Percentiles rank a stretch among this genome's conserved stretches.
phyloP scores from a whole-genome alignment of 2,113 vertebrate species.

The Gallinago paraguaiae region DNA sequence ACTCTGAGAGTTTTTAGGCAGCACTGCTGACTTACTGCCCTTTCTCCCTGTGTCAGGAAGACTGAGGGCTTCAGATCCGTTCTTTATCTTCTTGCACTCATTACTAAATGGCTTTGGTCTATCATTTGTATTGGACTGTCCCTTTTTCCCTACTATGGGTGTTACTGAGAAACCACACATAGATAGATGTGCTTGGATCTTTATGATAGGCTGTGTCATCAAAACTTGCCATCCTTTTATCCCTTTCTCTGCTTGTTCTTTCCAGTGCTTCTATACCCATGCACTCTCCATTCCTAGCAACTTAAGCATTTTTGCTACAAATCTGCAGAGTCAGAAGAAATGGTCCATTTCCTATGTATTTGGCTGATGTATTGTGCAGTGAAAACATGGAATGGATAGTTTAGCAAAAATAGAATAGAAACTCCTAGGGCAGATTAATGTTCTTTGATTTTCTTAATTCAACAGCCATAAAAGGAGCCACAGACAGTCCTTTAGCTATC shows the following conservation, averaged over 20 bases:
- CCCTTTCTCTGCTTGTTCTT: background rate
- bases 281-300: background rate
- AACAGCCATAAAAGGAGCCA: background rate
- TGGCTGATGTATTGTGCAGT: background rate
- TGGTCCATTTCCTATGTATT: accelerated
- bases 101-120: background rate
- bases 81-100: background rate
- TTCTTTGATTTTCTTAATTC: background rate
- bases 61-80: background rate
- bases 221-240: background rate
- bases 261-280: background rate
- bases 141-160: background rate
- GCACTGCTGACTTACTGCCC: background rate
- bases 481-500: background rate
- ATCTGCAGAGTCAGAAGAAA: background rate
- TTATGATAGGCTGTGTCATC: background rate
- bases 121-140: background rate
- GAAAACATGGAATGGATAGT: background rate
- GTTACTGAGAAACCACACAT: background rate
- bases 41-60: background rate
- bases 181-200: background rate
- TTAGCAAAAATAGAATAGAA: background rate
- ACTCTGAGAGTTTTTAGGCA: background rate
- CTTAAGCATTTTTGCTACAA: background rate
- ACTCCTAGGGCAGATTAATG: background rate